Conservation (phyloP, 2,113 vertebrate genomes). For the Syrrhaptes paradoxus region DNA sequence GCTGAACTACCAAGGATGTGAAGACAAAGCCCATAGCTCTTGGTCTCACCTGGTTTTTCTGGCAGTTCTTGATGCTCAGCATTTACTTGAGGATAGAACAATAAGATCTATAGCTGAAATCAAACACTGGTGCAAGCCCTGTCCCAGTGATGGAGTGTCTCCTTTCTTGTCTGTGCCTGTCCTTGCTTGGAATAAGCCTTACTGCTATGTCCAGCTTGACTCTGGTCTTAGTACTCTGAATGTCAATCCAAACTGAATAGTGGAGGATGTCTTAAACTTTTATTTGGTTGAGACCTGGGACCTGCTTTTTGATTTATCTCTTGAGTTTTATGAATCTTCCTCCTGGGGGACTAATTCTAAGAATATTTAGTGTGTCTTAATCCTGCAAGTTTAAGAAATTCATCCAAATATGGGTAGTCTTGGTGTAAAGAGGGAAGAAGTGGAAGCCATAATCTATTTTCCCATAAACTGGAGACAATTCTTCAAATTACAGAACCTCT, state of each 20-base stretch:
- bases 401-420: neutral
- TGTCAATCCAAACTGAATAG: neutral
- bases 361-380: neutral
- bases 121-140: neutral
- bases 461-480: neutral
- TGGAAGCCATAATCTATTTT: neutral
- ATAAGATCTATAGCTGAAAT: neutral
- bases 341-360: neutral
- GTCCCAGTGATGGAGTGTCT: neutral
- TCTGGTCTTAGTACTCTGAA: neutral
- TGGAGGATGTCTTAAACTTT: neutral
- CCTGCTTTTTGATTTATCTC: neutral
- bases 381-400: neutral
- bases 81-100: neutral
- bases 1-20: neutral
- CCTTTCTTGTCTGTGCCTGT: neutral
- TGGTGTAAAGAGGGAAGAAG: neutral
- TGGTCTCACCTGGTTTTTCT: neutral
- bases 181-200: neutral
- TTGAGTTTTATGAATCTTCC: neutral
- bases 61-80: neutral
- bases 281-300: neutral
- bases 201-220: neutral
- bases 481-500: neutral
- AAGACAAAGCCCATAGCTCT: neutral